A percentile compares a stretch with the other conserved stretches of the same genome.
Evolutionary conservation across 2,888 invertebrate genomes (phyloP).

Genomic region (Acrobasis repandana): DNA sequence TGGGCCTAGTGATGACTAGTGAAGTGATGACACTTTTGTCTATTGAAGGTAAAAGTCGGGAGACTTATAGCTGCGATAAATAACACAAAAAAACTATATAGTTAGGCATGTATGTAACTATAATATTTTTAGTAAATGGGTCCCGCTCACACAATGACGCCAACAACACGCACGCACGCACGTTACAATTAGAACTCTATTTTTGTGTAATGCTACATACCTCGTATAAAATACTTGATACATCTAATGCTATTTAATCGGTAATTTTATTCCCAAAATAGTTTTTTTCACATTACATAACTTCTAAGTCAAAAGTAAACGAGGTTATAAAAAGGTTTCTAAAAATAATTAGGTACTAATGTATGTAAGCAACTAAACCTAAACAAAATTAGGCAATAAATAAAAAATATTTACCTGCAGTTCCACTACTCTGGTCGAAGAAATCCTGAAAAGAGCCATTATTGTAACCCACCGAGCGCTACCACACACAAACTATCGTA

Average conservation of each 20-base stretch:
- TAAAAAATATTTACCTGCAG: conserved; percentile 78
- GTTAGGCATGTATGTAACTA: too few species aligned
- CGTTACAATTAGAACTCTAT: neutral
- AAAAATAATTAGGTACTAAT: conserved; percentile 14
- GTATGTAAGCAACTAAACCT: conserved; percentile 22
- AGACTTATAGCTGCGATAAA: too few species aligned
- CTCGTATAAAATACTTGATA: neutral
- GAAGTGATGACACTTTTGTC: too few species aligned
- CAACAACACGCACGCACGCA: neutral
- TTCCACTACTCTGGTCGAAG: conserved; percentile 84
- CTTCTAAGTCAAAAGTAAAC: conserved; percentile 48
- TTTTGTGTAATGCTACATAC: neutral
- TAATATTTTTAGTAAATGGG: neutral
- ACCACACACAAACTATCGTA: conserved; percentile 56
- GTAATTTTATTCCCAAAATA: conserved; percentile 45
- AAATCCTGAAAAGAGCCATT: conserved; percentile 87
- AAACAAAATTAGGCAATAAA: conserved; percentile 20
- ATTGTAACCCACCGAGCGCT: conserved; percentile 62
- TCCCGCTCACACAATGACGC: neutral
- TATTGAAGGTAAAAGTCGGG: too few species aligned
- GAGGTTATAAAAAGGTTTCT: conserved; percentile 51
- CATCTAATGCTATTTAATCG: neutral
- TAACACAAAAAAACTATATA: too few species aligned
- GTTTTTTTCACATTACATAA: conserved; percentile 62
- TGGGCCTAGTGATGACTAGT: too few species aligned